Conservation (phyloP, 2,797 vertebrate species). For the Oophaga sylvatica region DNA sequence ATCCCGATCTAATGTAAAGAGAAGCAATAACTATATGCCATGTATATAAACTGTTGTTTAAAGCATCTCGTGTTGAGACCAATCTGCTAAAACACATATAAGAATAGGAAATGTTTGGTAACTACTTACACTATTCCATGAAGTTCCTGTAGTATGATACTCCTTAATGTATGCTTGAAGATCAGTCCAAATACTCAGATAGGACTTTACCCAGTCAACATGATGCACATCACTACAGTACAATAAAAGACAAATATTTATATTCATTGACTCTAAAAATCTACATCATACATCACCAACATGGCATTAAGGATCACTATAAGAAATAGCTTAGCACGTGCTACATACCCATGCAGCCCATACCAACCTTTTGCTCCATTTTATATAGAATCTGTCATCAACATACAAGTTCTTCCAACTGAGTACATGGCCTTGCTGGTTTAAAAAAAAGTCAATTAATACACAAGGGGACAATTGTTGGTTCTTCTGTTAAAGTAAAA, state of each 20-base stretch:
- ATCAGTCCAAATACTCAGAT: constrained; percentile 92
- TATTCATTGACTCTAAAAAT: not conserved
- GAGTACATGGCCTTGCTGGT: too few relatives aligned
- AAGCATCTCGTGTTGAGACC: not conserved
- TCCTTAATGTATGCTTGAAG: constrained; percentile 94
- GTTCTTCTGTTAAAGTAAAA: too few relatives aligned
- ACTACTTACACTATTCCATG: constrained; percentile 92
- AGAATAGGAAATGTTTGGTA: not conserved
- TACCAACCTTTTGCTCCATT: not conserved
- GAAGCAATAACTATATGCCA: not conserved
- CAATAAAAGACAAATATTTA: constrained; percentile 48
- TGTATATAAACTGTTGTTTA: too few relatives aligned
- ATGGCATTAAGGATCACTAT: not conserved
- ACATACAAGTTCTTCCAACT: too few relatives aligned
- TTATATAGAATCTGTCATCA: not conserved
- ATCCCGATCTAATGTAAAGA: not conserved
- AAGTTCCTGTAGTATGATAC: constrained; percentile 89
- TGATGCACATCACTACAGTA: constrained; percentile 85
- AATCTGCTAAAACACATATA: not conserved
- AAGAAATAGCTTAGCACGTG: not conserved
- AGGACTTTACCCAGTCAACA: constrained; percentile 94
- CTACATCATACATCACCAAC: not conserved
- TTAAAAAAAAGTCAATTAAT: too few relatives aligned
- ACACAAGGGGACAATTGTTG: too few relatives aligned
- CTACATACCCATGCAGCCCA: not conserved